Percentiles rank a stretch among this genome's conserved stretches.
These are phyloP conservation scores for Uloborus plumipes DNA, from an alignment of 2,888 invertebrate genomes.

Conservation along the genomic window DNA sequence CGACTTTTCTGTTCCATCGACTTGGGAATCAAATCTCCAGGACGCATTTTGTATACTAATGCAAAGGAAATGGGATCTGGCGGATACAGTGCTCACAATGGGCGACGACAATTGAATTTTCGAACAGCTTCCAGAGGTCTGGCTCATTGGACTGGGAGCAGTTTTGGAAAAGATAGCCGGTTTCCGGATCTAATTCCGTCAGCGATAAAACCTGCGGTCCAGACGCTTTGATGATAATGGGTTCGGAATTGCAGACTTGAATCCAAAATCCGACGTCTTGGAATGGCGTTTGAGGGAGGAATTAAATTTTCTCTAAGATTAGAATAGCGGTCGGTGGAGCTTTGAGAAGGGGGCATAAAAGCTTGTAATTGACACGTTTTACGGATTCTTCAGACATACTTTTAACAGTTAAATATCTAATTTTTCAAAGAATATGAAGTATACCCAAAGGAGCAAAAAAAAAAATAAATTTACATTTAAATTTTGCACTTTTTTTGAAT, in stretches of 20 bases:
- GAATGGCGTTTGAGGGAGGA: no score
- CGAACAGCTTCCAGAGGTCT: conserved; percentile 3
- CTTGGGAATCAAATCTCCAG: conserved; percentile 2
- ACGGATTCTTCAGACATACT: no score
- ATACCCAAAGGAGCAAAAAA: no score
- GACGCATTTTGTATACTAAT: conserved; percentile 43
- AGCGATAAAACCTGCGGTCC: conserved; percentile 24
- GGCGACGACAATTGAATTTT: conserved; percentile 39
- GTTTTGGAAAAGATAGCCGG: conserved; percentile 12
- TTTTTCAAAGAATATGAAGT: no score
- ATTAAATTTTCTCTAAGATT: no score
- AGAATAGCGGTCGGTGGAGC: no score
- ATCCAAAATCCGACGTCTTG: background rate
- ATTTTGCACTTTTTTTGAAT: no score
- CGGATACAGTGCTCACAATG: conserved; percentile 28
- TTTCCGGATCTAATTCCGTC: conserved; percentile 39
- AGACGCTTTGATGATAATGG: conserved; percentile 10
- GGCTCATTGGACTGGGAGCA: conserved; percentile 15
- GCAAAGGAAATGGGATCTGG: conserved; percentile 32
- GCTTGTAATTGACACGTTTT: no score
- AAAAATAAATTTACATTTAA: no score
- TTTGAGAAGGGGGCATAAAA: no score
- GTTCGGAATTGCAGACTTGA: conserved; percentile 17
- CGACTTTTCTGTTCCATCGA: background rate
- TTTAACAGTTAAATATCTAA: no score